Percentiles rank a stretch among this genome's conserved stretches.
Conservation (phyloP, 1,140 invertebrate species). For the Mactra quadrangularis region DNA sequence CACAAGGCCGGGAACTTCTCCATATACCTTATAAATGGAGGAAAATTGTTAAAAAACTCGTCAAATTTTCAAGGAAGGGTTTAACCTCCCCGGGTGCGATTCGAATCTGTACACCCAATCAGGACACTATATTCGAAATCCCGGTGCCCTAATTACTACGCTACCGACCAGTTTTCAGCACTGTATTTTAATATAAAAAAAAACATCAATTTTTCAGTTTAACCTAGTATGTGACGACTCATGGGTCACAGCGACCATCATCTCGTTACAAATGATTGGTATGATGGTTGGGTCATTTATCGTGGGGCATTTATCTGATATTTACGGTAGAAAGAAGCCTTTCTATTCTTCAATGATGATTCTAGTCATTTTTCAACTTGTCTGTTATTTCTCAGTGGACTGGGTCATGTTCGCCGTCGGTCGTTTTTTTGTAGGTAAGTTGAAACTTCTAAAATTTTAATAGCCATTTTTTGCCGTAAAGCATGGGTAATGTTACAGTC, state of each 20-base stretch:
- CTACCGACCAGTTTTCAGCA: no score
- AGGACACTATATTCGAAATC: no score
- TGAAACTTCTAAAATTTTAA: background rate
- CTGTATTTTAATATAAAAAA: background rate
- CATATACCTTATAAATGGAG: no score
- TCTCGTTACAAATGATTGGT: constrained; percentile 50
- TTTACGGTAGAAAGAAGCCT: constrained; percentile 40
- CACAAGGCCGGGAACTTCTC: no score
- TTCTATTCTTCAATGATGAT: constrained; percentile 23
- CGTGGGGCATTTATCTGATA: constrained; percentile 40
- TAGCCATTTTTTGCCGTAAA: background rate
- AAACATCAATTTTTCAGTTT: constrained; percentile 40
- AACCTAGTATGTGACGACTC: constrained; percentile 45
- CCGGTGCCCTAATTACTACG: no score
- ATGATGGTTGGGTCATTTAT: constrained; percentile 36
- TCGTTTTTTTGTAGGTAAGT: constrained; percentile 10
- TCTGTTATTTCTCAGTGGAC: constrained; percentile 30
- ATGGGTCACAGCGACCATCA: constrained; percentile 47
- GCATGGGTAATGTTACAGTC: background rate
- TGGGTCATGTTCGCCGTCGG: constrained; percentile 41
- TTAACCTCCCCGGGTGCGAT: no score
- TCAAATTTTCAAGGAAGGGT: no score
- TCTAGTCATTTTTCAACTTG: background rate
- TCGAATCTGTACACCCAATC: no score
- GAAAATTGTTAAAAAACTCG: no score